Evolutionary conservation across 2,113 vertebrate genomes (phyloP).

Genomic region (Bubo scandiacus): DNA sequence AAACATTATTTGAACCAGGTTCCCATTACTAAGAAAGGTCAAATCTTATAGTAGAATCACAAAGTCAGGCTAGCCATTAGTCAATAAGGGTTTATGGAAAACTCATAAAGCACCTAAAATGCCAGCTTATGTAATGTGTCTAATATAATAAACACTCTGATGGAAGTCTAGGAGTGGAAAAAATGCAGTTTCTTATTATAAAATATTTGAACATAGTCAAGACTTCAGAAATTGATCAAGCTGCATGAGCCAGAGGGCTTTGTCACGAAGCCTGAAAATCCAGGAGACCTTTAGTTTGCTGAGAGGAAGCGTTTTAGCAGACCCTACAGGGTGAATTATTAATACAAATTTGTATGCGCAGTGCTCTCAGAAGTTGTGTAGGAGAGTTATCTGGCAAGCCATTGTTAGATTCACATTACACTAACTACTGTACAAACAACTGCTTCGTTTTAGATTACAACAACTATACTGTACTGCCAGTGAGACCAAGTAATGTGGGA

Average conservation of each 20-base stretch:
- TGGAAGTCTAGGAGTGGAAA: constrained; percentile 29
- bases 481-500: not conserved
- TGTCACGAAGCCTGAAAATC: constrained; percentile 30
- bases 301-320: constrained; percentile 19
- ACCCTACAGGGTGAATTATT: constrained; percentile 11
- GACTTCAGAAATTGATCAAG: constrained; percentile 41
- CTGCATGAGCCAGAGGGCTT: not conserved
- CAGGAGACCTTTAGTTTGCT: constrained; percentile 23
- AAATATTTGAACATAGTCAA: constrained; percentile 31
- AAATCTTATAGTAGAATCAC: constrained; percentile 21
- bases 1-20: constrained; percentile 34
- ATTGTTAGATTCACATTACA: constrained; percentile 22
- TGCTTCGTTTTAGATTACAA: constrained; percentile 45
- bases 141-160: constrained; percentile 47
- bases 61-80: constrained; percentile 42
- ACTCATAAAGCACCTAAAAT: constrained; percentile 56
- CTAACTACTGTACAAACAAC: constrained; percentile 50
- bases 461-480: not conserved
- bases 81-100: constrained; percentile 62
- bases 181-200: constrained; percentile 37
- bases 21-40: constrained; percentile 24
- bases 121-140: constrained; percentile 49
- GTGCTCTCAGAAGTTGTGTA: not conserved
- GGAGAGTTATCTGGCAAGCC: constrained; percentile 50
- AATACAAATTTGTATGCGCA: not conserved